Conservation (phyloP, 2,797 vertebrate genomes). For the Sibirionetta formosa region DNA sequence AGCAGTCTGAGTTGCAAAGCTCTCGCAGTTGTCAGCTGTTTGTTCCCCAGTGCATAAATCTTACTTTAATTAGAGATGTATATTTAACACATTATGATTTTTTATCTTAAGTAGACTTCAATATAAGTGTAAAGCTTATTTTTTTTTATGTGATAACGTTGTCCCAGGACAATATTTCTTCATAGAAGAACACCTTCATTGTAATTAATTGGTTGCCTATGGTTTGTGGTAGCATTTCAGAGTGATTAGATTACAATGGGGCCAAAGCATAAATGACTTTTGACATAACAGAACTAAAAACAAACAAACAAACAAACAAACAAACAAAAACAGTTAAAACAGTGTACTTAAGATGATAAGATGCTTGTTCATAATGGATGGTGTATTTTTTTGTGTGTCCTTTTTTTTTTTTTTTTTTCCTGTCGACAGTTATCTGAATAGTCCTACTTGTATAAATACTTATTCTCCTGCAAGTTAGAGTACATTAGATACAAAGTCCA, state of each 20-base stretch:
- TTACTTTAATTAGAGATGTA: background rate
- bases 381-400: background rate
- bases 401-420: background rate
- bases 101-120: background rate
- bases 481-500: background rate
- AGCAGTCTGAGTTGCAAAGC: background rate
- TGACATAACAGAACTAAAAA: background rate
- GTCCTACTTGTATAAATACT: background rate
- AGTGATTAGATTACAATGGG: background rate
- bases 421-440: background rate
- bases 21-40: background rate
- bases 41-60: background rate
- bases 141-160: background rate
- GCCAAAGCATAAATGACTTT: background rate
- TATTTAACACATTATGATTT: background rate
- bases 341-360: background rate
- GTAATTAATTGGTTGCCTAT: background rate
- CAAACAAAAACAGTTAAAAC: background rate
- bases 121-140: background rate
- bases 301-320: fast-evolving
- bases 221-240: background rate
- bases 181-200: background rate
- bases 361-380: background rate
- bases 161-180: background rate
- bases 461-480: background rate